phyloP scores from a whole-genome alignment of 2,797 vertebrate genomes.

The Pampus argenteus region DNA sequence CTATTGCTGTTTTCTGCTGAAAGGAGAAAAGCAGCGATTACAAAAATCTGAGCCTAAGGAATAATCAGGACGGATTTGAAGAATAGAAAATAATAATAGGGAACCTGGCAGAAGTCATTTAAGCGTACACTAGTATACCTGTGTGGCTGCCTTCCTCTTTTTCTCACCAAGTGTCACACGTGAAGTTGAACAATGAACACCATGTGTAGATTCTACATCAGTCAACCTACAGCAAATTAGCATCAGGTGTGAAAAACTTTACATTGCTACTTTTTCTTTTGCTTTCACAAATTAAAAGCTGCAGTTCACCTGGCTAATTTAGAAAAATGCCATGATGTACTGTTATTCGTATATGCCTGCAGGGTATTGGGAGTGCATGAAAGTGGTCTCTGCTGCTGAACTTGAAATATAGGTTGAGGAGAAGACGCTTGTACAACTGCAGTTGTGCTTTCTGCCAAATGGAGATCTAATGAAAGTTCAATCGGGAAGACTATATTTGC shows the following conservation, averaged over 20 bases:
- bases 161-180: too few species aligned
- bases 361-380: neutral
- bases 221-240: too few species aligned
- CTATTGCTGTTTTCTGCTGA: neutral
- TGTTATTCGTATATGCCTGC: neutral
- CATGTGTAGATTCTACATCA: too few species aligned
- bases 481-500: too few species aligned
- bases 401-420: neutral
- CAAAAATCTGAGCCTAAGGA: neutral
- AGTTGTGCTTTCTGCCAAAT: neutral
- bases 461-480: too few species aligned
- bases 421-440: neutral
- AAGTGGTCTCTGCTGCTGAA: neutral
- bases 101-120: neutral
- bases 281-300: too few species aligned
- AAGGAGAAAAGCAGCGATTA: neutral
- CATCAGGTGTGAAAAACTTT: too few species aligned
- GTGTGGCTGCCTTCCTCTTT: too few species aligned
- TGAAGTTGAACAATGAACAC: too few species aligned
- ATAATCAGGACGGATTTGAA: conserved; percentile 14
- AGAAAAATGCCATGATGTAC: neutral
- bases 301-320: neutral
- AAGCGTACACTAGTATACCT: neutral
- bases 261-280: too few species aligned
- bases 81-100: conserved; percentile 5